Percentiles rank a stretch among this genome's conserved stretches.
Evolutionary conservation across 2,797 vertebrate species (phyloP).

Genomic region (Netta rufina): DNA sequence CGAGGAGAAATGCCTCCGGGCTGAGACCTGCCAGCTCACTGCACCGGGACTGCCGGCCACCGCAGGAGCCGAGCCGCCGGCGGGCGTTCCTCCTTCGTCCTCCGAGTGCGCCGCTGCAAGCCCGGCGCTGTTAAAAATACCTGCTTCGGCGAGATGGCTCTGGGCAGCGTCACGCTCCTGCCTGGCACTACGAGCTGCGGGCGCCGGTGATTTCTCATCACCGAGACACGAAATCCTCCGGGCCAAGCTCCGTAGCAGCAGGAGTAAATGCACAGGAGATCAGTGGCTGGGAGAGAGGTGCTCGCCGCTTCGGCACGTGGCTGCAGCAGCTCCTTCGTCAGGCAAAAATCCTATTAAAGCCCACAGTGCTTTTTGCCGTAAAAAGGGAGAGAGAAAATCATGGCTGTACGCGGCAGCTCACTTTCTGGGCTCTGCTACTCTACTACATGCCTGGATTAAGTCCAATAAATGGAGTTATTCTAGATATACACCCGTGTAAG

Average conservation of each 20-base stretch:
- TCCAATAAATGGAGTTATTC: constrained; percentile 60
- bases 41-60: neutral
- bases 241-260: constrained; percentile 48
- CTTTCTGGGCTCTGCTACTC: constrained; percentile 21
- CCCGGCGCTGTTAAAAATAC: neutral
- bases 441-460: constrained; percentile 52
- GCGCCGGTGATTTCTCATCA: constrained; percentile 39
- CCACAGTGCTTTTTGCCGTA: neutral
- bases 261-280: constrained; percentile 16
- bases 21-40: constrained; percentile 44
- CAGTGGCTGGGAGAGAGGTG: constrained; percentile 1
- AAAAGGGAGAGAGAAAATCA: constrained; percentile 25
- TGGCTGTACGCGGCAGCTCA: neutral
- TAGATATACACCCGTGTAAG: constrained; percentile 55
- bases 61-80: neutral
- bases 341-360: constrained; percentile 42
- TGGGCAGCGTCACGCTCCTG: constrained; percentile 20
- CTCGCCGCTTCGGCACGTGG: neutral
- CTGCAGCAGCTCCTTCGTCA: constrained; percentile 21
- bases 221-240: neutral
- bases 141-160: constrained; percentile 36
- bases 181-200: constrained; percentile 40
- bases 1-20: neutral
- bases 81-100: constrained; percentile 35
- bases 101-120: neutral